phyloP scores from a whole-genome alignment of 2,797 vertebrate species.

The Megaceryle alcyon region DNA sequence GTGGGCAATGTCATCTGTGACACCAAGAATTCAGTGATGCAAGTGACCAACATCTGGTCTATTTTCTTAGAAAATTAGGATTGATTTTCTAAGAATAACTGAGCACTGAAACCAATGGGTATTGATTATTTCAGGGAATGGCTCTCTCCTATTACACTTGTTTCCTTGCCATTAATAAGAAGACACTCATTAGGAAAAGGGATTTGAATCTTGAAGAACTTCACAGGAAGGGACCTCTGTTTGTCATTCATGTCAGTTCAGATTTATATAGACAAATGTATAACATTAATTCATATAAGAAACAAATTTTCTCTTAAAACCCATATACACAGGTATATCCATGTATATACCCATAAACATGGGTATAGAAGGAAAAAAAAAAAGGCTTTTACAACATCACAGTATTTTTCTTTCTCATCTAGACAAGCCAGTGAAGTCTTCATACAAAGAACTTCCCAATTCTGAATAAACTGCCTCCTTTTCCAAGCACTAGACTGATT shows the following conservation, averaged over 20 bases:
- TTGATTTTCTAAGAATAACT: slow-evolving; percentile 14
- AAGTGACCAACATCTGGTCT: not conserved
- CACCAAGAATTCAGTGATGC: not conserved
- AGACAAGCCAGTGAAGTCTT: not conserved
- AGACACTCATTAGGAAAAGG: not conserved
- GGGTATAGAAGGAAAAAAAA: not conserved
- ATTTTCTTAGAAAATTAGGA: slow-evolving; percentile 38
- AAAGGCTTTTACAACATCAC: not conserved
- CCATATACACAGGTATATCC: not conserved
- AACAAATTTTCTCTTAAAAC: not conserved
- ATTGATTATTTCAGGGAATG: not conserved
- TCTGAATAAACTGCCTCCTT: not conserved
- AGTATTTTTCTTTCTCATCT: not conserved
- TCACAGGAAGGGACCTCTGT: not conserved
- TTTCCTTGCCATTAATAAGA: not conserved
- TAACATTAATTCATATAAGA: not conserved
- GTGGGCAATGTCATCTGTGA: not conserved
- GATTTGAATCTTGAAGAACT: not conserved
- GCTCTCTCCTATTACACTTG: not conserved
- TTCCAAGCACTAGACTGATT: not conserved
- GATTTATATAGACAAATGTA: not conserved
- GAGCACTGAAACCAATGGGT: not conserved
- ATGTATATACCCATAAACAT: no score
- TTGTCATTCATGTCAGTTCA: not conserved
- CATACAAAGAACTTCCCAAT: not conserved